phyloP scores from a whole-genome alignment of 2,888 invertebrate genomes.

The Pandemis corylana region DNA sequence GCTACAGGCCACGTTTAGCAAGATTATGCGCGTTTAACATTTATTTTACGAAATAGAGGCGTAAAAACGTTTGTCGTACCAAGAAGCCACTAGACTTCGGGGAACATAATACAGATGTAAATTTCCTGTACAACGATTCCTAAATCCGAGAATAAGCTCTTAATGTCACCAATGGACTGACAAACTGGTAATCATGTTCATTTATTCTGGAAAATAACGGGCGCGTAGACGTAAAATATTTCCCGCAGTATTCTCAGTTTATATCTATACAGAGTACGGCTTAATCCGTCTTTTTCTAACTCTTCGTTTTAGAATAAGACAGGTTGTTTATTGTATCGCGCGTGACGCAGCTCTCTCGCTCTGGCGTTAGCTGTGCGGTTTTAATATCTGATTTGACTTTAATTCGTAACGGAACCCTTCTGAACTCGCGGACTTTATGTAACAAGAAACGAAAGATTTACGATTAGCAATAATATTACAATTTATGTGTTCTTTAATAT shows the following conservation, averaged over 20 bases:
- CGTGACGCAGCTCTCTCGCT: too few species aligned
- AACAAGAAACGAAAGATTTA: conserved; percentile 25
- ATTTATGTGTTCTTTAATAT: conserved; percentile 39
- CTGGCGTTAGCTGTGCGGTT: too few species aligned
- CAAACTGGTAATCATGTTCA: conserved; percentile 16
- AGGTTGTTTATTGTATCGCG: too few species aligned
- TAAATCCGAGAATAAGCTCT: background rate
- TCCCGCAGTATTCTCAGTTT: background rate
- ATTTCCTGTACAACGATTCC: background rate
- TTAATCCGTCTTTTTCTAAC: too few species aligned
- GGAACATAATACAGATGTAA: background rate
- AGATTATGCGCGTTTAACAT: too few species aligned
- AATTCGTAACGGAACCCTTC: background rate
- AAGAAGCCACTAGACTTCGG: background rate
- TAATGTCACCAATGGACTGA: background rate
- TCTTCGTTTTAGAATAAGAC: too few species aligned
- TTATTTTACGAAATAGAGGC: too few species aligned
- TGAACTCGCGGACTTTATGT: background rate
- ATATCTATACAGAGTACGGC: background rate
- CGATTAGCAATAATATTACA: conserved; percentile 23
- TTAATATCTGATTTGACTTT: background rate
- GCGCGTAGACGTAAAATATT: conserved; percentile 13
- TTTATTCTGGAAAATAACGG: conserved; percentile 13
- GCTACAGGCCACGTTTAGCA: too few species aligned
- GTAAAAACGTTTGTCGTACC: too few species aligned